Evolutionary conservation across 37 sponge, comb jelly and placozoan genomes (phyloP).

Genomic region (Dysidea cf. avara): DNA sequence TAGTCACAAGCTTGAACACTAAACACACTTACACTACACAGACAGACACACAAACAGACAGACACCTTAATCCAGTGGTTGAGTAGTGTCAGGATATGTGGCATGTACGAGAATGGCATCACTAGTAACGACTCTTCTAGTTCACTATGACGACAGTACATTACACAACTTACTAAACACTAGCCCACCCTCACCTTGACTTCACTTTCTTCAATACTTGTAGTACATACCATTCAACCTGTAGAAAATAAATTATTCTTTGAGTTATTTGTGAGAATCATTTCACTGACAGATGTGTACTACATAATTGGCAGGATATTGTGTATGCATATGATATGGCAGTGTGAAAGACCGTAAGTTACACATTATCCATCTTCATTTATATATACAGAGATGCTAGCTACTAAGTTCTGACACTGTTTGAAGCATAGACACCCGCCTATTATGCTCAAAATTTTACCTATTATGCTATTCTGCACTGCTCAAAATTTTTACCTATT

Average conservation of each 20-base stretch:
- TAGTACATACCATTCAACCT: slow-evolving; percentile 70
- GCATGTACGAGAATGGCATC: slow-evolving; percentile 77
- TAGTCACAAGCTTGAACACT: not conserved
- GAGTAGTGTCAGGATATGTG: slow-evolving; percentile 55
- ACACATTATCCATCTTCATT: too few relatives aligned
- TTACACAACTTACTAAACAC: too few relatives aligned
- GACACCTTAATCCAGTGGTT: slow-evolving; percentile 60
- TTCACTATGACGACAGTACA: slow-evolving; percentile 52
- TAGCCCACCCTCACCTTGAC: slow-evolving; percentile 74
- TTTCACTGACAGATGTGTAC: too few relatives aligned
- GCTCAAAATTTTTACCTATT: too few relatives aligned
- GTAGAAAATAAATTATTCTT: not conserved
- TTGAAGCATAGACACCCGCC: too few relatives aligned
- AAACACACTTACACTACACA: not conserved
- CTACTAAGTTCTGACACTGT: too few relatives aligned
- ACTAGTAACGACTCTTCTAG: slow-evolving; percentile 88
- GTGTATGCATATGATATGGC: not conserved
- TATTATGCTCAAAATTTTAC: too few relatives aligned
- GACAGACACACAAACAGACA: not conserved
- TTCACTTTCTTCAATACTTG: slow-evolving; percentile 62
- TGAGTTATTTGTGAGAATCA: too few relatives aligned
- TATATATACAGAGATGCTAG: too few relatives aligned
- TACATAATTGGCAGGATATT: not conserved
- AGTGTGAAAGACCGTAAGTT: not conserved
- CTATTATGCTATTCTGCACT: too few relatives aligned